Base-by-base conservation (phyloP, 2,113 vertebrate genomes). In the Herpailurus yagouaroundi region DNA sequence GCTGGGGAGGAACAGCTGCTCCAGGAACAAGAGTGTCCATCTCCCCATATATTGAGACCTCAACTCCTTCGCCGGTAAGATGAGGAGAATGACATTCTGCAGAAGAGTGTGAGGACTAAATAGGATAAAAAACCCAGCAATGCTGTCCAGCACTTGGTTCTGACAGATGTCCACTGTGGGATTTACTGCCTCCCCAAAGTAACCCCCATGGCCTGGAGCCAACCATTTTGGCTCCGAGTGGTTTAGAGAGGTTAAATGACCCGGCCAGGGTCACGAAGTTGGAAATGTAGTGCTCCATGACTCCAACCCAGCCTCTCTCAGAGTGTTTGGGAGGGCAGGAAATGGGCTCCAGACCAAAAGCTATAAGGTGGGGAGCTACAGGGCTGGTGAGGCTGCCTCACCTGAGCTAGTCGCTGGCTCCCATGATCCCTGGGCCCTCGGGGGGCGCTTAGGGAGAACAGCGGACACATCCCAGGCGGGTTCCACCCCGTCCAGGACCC, bases 391-490 rank as follows among this genome's bases (percentile, higher is more conserved):
- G 23, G 69, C 29, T 16, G 6, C 9, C 5, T 3, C 5, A 48
- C 14, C 15, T 12, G 19, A 3, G 6, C 85, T 25, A 27, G 29
- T 38, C 11, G 2, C 36, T 13, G 3, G 48, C 18, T 76, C 69
- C 38, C 21, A 19, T 3, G 18, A 68, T 38, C 31, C 36, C 48
- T 3, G 18, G n/a, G 50, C 36, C 27, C 57, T 68, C 7, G 0
- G 38, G 60, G 0, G 38, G 60, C 14, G 4, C 3, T 21, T 27
- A 38, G 38, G 33, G 29, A 95, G 41, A 16, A 15, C 14, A 63
- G 41, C 4, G 27, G 31, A 45, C 4, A 0, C 4, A 16, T 14
- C 5, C 5, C 16, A 27, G 16, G 18, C 15, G 0, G 15, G 13
- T 31, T 50, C 31, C 80, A 60, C 29, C 25, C 27, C 66, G 50